phyloP scores from a whole-genome alignment of 2,888 invertebrate genomes.

The Nematopogon swammerdamellus region DNA sequence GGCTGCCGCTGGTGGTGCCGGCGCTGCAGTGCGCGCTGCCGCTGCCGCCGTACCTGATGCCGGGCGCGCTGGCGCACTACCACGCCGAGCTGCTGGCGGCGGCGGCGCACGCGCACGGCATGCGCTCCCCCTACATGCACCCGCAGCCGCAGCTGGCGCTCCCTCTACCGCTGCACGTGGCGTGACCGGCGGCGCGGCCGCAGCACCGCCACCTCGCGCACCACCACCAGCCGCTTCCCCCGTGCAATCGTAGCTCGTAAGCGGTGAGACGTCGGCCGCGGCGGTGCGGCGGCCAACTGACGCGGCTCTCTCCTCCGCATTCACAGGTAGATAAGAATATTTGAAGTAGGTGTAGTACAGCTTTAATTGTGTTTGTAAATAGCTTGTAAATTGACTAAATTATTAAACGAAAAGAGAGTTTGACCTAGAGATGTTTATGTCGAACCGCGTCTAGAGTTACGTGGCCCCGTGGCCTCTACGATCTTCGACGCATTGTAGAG shows the following conservation, averaged over 20 bases:
- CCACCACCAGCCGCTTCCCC: slow-evolving; percentile 24
- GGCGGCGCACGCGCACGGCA: slow-evolving; percentile 44
- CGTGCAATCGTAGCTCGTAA: slow-evolving; percentile 57
- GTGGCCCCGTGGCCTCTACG: no score
- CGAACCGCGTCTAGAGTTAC: no score
- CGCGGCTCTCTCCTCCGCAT: no score
- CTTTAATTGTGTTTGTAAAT: not conserved
- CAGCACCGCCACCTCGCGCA: slow-evolving; percentile 25
- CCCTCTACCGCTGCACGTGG: slow-evolving; percentile 23
- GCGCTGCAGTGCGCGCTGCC: slow-evolving; percentile 25
- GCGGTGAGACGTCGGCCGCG: slow-evolving; percentile 17
- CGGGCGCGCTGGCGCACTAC: slow-evolving; percentile 31
- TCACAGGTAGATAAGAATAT: no score
- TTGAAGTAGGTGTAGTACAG: not conserved
- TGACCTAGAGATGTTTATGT: no score
- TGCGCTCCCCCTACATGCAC: slow-evolving; percentile 46
- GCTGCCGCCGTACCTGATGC: slow-evolving; percentile 37
- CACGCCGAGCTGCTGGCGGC: slow-evolving; percentile 43
- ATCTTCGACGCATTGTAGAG: no score
- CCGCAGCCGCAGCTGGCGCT: slow-evolving; percentile 32
- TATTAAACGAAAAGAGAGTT: no score
- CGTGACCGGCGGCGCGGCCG: slow-evolving; percentile 35
- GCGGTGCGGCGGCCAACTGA: no score
- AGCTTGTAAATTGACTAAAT: not conserved
- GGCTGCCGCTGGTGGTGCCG: slow-evolving; percentile 20